Evolutionary conservation across 2,113 vertebrate genomes (phyloP).

Genomic region (Phylloscopus trochiloides): DNA sequence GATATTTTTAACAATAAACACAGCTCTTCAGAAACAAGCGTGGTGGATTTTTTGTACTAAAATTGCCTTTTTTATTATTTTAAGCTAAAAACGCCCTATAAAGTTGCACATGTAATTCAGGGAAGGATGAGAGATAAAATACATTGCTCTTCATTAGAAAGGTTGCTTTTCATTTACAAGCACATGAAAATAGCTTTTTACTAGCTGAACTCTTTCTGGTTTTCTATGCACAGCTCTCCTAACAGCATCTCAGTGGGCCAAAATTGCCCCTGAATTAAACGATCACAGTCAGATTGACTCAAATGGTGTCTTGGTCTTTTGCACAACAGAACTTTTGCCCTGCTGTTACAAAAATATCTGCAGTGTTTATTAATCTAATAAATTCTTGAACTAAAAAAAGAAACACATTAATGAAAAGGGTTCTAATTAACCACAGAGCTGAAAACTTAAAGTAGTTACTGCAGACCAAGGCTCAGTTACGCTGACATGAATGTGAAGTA

Average conservation of each 20-base stretch:
- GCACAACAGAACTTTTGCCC: neutral
- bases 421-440: conserved; percentile 20
- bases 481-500: neutral
- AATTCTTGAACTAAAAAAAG: neutral
- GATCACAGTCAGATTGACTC: neutral
- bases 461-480: neutral
- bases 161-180: neutral
- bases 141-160: neutral
- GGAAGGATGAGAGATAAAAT: neutral
- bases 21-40: neutral
- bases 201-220: neutral
- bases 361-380: conserved; percentile 33
- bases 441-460: neutral
- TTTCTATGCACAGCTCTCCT: neutral
- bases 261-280: neutral
- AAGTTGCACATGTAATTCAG: neutral
- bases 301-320: neutral
- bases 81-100: neutral
- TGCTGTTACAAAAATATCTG: neutral
- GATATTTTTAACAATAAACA: neutral
- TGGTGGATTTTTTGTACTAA: neutral
- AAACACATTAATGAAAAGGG: neutral
- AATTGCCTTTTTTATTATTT: neutral
- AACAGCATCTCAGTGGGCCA: neutral
- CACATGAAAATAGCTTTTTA: neutral